Evolutionary conservation across 1,140 invertebrate species (phyloP).

Genomic region (Theocolax elegans): DNA sequence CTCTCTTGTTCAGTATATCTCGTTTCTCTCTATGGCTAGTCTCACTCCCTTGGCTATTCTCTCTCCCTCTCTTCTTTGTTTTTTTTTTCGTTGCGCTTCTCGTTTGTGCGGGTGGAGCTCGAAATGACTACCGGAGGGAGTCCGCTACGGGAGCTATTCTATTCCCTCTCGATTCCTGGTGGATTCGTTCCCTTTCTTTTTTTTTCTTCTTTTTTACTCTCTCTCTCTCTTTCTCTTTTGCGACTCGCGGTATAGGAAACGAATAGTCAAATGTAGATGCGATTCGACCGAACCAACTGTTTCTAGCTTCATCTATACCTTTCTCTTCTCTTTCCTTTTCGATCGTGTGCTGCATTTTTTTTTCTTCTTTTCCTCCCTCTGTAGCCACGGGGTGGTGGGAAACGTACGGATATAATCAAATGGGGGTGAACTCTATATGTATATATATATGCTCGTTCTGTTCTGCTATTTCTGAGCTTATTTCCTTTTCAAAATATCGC

Average conservation of each 20-base stretch:
- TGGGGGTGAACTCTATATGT: no score
- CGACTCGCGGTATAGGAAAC: not conserved
- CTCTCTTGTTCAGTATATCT: no score
- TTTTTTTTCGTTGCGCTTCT: not conserved
- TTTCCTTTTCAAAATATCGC: not conserved
- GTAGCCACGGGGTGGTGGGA: no score
- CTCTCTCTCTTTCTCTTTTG: not conserved
- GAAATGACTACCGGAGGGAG: conserved; percentile 7
- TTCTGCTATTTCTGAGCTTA: not conserved
- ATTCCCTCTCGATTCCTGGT: not conserved
- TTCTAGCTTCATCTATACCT: not conserved
- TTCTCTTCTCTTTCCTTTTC: not conserved
- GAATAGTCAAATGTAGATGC: conserved; percentile 11
- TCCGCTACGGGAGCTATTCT: not conserved
- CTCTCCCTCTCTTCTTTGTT: no score
- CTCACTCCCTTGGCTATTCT: no score
- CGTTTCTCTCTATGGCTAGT: no score
- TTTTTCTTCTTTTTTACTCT: conserved; percentile 8
- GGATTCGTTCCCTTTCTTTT: not conserved
- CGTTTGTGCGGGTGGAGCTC: not conserved
- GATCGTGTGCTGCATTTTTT: not conserved
- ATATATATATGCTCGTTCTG: not conserved
- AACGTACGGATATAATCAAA: no score
- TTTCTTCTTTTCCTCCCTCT: no score
- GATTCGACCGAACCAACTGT: not conserved